Conservation (phyloP, 2,888 invertebrate species). For the Zhuqinia jingwanae region DNA sequence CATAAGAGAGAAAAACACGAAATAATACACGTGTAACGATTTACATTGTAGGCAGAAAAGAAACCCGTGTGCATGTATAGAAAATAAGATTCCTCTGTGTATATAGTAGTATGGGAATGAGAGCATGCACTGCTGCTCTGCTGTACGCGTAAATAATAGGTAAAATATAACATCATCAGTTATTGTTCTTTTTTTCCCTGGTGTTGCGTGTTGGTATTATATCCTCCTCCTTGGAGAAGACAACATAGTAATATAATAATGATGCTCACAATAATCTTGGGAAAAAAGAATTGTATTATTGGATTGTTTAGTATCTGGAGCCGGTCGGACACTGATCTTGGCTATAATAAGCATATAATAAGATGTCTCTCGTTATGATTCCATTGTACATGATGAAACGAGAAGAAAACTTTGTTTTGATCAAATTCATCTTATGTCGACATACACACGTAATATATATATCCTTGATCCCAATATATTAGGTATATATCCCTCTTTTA, state of each 20-base stretch:
- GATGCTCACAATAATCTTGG: not conserved
- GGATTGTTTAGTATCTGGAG: too few species aligned
- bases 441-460: too few species aligned
- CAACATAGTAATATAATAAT: too few species aligned
- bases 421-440: not conserved
- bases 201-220: not conserved
- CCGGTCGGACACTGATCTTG: too few species aligned
- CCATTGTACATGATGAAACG: too few species aligned
- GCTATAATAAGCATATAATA: too few species aligned
- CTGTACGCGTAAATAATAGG: slow-evolving; percentile 30
- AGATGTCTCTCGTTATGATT: too few species aligned
- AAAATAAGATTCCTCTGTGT: not conserved
- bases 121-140: too few species aligned
- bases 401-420: not conserved
- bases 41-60: not conserved
- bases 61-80: not conserved
- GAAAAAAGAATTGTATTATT: not conserved
- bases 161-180: slow-evolving; percentile 5
- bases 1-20: not conserved
- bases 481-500: too few species aligned
- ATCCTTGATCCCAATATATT: too few species aligned
- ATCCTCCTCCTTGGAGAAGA: too few species aligned
- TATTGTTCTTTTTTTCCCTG: not conserved
- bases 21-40: too few species aligned
- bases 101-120: not conserved